Evolutionary conservation across 2,797 vertebrate genomes (phyloP).

Genomic region (Synaphobranchus kaupii): DNA sequence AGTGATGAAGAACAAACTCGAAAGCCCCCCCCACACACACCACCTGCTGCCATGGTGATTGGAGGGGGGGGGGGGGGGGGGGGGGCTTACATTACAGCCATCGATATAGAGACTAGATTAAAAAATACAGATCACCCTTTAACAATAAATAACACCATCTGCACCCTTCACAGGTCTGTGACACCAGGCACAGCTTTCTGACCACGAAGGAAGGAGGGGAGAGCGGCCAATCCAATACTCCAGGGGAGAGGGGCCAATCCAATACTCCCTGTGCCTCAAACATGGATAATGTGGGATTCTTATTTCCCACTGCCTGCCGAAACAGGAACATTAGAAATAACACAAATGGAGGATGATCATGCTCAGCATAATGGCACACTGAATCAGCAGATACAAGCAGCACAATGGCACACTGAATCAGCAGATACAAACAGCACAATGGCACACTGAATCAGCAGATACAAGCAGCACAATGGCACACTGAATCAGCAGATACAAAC

Average conservation of each 20-base stretch:
- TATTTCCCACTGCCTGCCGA: background rate
- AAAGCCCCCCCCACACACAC: background rate
- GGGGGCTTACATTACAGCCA: background rate
- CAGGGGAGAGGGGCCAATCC: background rate
- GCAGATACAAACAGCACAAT: no score
- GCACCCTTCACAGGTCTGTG: background rate
- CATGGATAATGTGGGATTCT: background rate
- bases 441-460: no score
- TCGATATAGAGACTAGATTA: background rate
- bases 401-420: no score
- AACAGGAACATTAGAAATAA: background rate
- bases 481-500: no score
- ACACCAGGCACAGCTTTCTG: background rate
- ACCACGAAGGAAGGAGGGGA: background rate
- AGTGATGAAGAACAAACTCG: background rate
- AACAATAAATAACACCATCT: background rate
- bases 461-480: no score
- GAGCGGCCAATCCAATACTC: background rate
- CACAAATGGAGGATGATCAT: background rate
- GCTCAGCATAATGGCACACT: no score
- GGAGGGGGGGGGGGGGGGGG: background rate
- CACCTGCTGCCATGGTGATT: background rate
- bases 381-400: no score
- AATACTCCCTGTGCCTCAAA: background rate
- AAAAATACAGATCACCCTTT: background rate